These are phyloP conservation scores for Netelia fuscicornis DNA, from an alignment of 2,888 invertebrate species.

Conservation along the genomic window DNA sequence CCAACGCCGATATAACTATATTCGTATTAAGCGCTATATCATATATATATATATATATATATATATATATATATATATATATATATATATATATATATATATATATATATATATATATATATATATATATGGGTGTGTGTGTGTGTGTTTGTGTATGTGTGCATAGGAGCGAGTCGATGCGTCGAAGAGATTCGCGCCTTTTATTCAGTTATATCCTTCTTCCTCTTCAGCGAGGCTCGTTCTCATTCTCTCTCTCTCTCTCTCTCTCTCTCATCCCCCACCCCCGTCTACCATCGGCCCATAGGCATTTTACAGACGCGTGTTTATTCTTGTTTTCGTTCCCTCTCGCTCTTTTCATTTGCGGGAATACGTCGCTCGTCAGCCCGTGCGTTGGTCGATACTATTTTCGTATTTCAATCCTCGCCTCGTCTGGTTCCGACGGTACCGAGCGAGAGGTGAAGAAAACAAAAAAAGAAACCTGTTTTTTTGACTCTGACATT, in stretches of 20 bases:
- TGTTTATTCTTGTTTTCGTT: slow-evolving; percentile 8
- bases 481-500: no score
- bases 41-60: neutral
- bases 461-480: no score
- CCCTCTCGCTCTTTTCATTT: slow-evolving; percentile 14
- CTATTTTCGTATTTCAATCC: slow-evolving; percentile 3
- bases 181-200: slow-evolving; percentile 57
- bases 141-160: neutral
- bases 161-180: slow-evolving; percentile 50
- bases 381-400: slow-evolving; percentile 8
- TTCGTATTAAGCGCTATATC: neutral
- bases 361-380: slow-evolving; percentile 38
- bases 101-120: neutral
- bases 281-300: neutral
- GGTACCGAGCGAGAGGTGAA: no score
- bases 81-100: no score
- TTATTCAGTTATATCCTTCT: slow-evolving; percentile 47
- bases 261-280: neutral
- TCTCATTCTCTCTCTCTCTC: slow-evolving; percentile 2
- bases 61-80: neutral
- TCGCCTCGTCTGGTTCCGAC: neutral
- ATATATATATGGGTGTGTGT: neutral
- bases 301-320: slow-evolving; percentile 8
- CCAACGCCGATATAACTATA: slow-evolving; percentile 44
- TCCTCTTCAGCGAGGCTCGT: slow-evolving; percentile 35